Evolutionary conservation across 2,797 vertebrate genomes (phyloP).

Genomic region (Malacoctenus gilli): DNA sequence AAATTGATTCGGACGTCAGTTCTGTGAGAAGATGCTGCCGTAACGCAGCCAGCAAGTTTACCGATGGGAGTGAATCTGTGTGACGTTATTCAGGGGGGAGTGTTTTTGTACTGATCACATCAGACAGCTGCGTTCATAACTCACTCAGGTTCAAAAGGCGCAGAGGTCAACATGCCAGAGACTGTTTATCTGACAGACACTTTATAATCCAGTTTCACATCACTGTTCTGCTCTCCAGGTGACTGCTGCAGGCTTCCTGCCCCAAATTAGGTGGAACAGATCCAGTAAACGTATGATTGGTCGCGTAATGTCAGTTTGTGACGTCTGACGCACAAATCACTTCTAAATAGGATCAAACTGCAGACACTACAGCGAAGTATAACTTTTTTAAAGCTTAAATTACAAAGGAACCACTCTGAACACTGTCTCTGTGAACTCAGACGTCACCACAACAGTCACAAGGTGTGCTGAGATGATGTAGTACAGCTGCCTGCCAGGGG

Average conservation of each 20-base stretch:
- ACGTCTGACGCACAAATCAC: neutral
- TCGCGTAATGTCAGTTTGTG: neutral
- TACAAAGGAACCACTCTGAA: no score
- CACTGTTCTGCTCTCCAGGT: constrained; percentile 5
- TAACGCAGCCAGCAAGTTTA: no score
- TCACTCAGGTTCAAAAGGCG: neutral
- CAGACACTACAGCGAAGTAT: no score
- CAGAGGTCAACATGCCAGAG: constrained; percentile 7
- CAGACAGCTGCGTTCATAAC: neutral
- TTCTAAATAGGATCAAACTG: neutral
- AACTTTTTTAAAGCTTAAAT: no score
- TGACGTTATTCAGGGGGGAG: neutral
- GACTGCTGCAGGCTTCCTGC: neutral
- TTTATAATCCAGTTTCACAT: neutral
- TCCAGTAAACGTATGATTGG: neutral
- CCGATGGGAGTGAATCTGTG: neutral
- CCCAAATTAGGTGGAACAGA: neutral
- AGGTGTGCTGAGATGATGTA: neutral
- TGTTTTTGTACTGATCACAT: neutral
- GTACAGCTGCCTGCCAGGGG: constrained; percentile 27
- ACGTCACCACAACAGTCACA: neutral
- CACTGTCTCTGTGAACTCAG: neutral
- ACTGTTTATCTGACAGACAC: constrained; percentile 3
- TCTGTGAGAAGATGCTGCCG: no score
- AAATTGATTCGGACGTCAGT: no score